Evolutionary conservation across 2,113 vertebrate species (phyloP), one percentile per base, ranked within the genome.

Genomic region (Scomber colias): DNA sequence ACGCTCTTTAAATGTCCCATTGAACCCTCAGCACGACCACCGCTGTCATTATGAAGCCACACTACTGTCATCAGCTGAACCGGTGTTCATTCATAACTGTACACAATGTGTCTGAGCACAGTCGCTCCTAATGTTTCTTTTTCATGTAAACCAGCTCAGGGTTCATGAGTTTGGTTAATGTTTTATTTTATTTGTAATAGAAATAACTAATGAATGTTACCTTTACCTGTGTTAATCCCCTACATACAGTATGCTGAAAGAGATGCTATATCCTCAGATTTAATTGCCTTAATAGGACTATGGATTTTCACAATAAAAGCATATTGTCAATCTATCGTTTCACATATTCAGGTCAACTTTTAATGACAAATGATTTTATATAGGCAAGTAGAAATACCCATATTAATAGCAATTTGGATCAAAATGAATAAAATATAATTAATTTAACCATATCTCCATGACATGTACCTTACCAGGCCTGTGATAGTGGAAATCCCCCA

Each of bases 401-500:
- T 40, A 2, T 7, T 40, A 40, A 40, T 9, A 40, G 9, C 35
- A 35, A 35, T 35, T 40, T 40, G 35, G 35, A 40, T 8, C 35
- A 40, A 40, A 49, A 35, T 31, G 1, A n/a, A 44, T 35, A 1
- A 64, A 21, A 51, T 53, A 0, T 16, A 11, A 74, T 56, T 76
- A 40, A 81, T 73, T 76, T 3, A 61, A 64, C 19, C 49, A 16
- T 65, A 9, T 62, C 51, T 71, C 3, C 81, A 21, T 87, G 0
- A 93, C 55, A 15, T 94, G 65, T 85, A 54, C 85, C 81, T 83
- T 88, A 94, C 87, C 93, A 99, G 98, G 90, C 98, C 98, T 44
- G 98, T 99, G 79, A 98, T 99, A 85, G 98, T 99, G 94, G 98
- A 99, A 94, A 98, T 99, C 82, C 98, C 98, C 0, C 98, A 99